Conservation (phyloP, 2,797 vertebrate species). For the Prunella strophiata region DNA sequence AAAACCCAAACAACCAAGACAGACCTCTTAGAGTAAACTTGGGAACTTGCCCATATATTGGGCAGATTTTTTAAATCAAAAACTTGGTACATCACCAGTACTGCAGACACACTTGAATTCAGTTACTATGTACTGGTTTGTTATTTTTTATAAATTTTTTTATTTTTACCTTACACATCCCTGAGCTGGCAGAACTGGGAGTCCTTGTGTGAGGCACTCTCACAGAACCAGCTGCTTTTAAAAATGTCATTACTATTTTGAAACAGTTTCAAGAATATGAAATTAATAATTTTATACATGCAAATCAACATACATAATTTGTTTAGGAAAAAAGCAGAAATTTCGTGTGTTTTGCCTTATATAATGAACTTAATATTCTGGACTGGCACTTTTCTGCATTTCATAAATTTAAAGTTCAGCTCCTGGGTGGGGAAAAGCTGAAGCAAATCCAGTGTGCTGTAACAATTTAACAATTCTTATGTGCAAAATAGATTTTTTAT, state of each 20-base stretch:
- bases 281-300: not conserved
- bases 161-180: not conserved
- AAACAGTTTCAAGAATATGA: not conserved
- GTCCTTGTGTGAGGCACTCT: accelerated
- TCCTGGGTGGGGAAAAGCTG: not conserved
- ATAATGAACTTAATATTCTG: not conserved
- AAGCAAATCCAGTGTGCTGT: not conserved
- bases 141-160: not conserved
- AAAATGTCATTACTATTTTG: not conserved
- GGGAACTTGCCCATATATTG: not conserved
- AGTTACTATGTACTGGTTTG: not conserved
- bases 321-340: not conserved
- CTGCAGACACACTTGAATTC: not conserved
- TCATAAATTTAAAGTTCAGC: not conserved
- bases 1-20: not conserved
- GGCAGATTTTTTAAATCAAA: not conserved
- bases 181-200: not conserved
- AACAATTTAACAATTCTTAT: not conserved
- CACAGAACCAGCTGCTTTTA: not conserved
- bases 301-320: not conserved
- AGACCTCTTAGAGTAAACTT: not conserved
- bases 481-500: not conserved
- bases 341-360: not conserved
- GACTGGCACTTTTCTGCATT: not conserved
- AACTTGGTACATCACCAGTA: not conserved